Percentiles rank a stretch among this genome's conserved stretches.
phyloP scores from a whole-genome alignment of 2,888 invertebrate species.

The Liopterus haemorrhoidalis region DNA sequence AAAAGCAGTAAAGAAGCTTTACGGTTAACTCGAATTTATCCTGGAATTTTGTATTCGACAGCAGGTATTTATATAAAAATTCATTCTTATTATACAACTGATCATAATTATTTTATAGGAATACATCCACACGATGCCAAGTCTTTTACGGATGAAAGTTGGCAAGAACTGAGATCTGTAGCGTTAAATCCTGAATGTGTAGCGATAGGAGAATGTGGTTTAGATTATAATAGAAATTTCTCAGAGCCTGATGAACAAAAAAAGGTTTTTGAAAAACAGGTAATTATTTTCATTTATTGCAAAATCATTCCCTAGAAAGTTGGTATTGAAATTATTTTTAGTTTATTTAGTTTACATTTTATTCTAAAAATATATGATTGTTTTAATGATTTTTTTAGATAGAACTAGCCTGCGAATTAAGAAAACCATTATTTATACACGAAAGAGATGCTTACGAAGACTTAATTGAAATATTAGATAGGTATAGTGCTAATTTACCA shows the following conservation, averaged over 20 bases:
- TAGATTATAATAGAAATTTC: conserved; percentile 91
- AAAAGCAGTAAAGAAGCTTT: conserved; percentile 86
- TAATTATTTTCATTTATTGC: conserved; percentile 38
- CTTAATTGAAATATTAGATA: conserved; percentile 65
- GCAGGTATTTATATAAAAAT: conserved; percentile 57
- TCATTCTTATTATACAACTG: conserved; percentile 3
- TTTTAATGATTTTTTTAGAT: conserved; percentile 51
- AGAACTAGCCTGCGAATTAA: conserved; percentile 76
- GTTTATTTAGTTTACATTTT: background rate
- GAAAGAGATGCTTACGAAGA: conserved; percentile 89
- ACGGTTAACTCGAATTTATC: conserved; percentile 81
- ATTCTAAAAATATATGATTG: background rate
- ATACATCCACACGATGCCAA: conserved; percentile 93
- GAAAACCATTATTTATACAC: conserved; percentile 84
- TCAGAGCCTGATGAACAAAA: conserved; percentile 84
- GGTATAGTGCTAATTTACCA: conserved; percentile 55
- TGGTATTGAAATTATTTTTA: background rate
- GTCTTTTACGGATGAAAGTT: conserved; percentile 69
- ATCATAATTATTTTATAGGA: conserved; percentile 47
- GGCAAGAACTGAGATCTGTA: conserved; percentile 71
- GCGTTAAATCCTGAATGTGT: conserved; percentile 84
- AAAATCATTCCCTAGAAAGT: background rate
- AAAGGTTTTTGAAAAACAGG: conserved; percentile 81
- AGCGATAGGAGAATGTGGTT: conserved; percentile 88
- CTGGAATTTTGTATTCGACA: conserved; percentile 84